Conservation (phyloP, 1,140 invertebrate species). For the Paramacrobiotus metropolitanus region DNA sequence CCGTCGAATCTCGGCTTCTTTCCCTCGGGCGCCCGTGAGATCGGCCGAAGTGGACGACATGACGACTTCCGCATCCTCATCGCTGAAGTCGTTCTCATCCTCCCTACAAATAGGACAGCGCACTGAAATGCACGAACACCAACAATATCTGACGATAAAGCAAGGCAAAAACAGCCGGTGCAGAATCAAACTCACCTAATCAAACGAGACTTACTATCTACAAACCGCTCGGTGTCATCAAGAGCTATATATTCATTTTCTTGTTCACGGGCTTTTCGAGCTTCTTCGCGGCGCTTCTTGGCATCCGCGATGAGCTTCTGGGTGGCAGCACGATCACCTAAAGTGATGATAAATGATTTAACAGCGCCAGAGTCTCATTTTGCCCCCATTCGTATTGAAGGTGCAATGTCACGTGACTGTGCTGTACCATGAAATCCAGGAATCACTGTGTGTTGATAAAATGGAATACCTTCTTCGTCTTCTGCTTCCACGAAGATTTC, state of each 20-base stretch:
- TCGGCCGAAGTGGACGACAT: background rate
- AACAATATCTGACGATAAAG: too few species aligned
- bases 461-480: too few species aligned
- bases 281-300: background rate
- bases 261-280: background rate
- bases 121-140: too few species aligned
- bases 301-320: background rate
- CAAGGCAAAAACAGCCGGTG: too few species aligned
- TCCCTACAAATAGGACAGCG: background rate
- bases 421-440: too few species aligned
- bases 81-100: background rate
- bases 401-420: too few species aligned
- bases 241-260: background rate
- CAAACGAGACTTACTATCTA: background rate
- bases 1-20: background rate
- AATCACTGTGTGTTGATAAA: too few species aligned
- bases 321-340: background rate
- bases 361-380: too few species aligned
- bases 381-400: too few species aligned
- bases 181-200: too few species aligned
- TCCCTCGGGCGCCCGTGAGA: background rate
- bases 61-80: background rate
- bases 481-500: too few species aligned
- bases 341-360: too few species aligned
- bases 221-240: background rate